Conservation (phyloP, 2,797 vertebrate genomes). For the Hydrophis major region DNA sequence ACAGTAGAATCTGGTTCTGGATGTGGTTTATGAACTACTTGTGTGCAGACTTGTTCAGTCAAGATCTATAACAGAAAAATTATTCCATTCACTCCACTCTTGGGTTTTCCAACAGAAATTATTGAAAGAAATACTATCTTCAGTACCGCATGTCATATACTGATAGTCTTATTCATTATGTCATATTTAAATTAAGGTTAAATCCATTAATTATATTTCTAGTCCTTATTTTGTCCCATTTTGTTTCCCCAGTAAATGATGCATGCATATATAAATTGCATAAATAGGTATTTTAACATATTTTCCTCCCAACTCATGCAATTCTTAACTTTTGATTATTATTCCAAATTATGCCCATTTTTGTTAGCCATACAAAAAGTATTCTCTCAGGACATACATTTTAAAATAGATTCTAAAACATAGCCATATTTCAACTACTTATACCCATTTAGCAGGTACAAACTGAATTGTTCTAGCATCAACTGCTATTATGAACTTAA, state of each 20-base stretch:
- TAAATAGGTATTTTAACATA: background rate
- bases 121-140: background rate
- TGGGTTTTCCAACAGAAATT: background rate
- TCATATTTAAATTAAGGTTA: background rate
- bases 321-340: background rate
- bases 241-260: background rate
- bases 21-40: slow-evolving; percentile 98
- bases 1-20: slow-evolving; percentile 97
- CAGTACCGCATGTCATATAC: background rate
- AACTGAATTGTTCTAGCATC: background rate
- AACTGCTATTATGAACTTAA: background rate
- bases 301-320: background rate
- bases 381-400: background rate
- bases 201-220: background rate
- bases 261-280: background rate
- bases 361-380: background rate
- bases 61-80: slow-evolving; percentile 83
- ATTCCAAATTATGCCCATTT: background rate
- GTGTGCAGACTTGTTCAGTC: slow-evolving; percentile 98
- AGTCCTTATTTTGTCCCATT: background rate
- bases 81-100: slow-evolving; percentile 29
- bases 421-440: background rate
- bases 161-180: background rate
- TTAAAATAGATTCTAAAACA: background rate
- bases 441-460: background rate